Percentiles rank a stretch among this genome's conserved stretches.
These are phyloP conservation scores for Argya squamiceps DNA, from an alignment of 2,797 vertebrate species.

Conservation along the genomic window DNA sequence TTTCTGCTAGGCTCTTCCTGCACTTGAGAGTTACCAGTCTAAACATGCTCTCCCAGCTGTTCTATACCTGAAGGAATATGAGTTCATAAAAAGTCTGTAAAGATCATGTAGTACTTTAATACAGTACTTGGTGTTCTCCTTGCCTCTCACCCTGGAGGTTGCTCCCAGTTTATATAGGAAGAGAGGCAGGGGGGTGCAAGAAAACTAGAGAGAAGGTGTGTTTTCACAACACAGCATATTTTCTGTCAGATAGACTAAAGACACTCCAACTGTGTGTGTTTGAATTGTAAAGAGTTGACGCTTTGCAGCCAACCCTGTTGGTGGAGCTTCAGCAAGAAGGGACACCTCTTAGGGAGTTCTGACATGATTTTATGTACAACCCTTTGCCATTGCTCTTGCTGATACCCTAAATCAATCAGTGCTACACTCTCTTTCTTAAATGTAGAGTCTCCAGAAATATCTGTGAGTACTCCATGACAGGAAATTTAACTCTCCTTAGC, in stretches of 20 bases:
- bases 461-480: not conserved
- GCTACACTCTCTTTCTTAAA: not conserved
- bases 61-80: conserved; percentile 5
- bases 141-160: not conserved
- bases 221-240: not conserved
- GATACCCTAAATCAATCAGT: not conserved
- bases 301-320: not conserved
- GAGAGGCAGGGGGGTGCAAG: accelerated
- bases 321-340: not conserved
- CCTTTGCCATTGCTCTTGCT: not conserved
- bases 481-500: not conserved
- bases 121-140: not conserved
- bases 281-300: not conserved
- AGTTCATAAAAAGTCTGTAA: not conserved
- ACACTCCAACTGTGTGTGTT: not conserved
- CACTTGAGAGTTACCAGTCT: not conserved
- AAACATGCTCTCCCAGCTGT: not conserved
- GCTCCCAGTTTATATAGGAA: not conserved
- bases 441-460: not conserved
- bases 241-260: not conserved
- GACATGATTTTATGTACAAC: not conserved
- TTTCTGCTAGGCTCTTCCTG: conserved; percentile 7
- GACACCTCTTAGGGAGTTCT: not conserved
- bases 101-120: not conserved
- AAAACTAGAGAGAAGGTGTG: not conserved